These are phyloP conservation scores for Julus scandinavius DNA, from an alignment of 2,888 invertebrate genomes.

Conservation along the genomic window DNA sequence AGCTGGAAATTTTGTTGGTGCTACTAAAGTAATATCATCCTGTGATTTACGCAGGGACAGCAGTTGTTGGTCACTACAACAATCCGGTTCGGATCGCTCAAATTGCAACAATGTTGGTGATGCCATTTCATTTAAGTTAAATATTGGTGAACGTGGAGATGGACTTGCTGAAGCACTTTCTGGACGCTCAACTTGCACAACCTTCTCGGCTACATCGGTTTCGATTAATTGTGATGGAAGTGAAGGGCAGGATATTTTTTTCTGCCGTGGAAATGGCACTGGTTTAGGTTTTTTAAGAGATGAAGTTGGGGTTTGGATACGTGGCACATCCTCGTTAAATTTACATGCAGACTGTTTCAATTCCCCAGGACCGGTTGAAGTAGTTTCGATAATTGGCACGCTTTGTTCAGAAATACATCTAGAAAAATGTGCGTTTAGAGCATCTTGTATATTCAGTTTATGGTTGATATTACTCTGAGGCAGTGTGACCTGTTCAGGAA, in stretches of 20 bases:
- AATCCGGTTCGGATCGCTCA: not conserved
- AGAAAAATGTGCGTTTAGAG: not conserved
- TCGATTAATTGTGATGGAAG: not conserved
- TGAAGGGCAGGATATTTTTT: not conserved
- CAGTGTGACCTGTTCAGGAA: not conserved
- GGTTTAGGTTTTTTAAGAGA: not conserved
- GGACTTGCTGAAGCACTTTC: not conserved
- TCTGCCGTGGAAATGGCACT: constrained; percentile 1
- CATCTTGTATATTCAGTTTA: not conserved
- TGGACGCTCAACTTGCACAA: not conserved
- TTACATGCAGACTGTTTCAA: not conserved
- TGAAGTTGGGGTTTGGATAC: not conserved
- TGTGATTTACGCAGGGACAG: not conserved
- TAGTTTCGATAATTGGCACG: not conserved
- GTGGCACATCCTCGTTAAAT: not conserved
- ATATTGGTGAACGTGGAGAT: not conserved
- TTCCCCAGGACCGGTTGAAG: not conserved
- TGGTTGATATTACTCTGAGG: not conserved
- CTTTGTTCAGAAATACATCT: not conserved
- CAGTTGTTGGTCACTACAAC: not conserved
- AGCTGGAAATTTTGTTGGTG: not conserved
- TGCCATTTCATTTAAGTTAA: not conserved
- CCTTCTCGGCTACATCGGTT: not conserved
- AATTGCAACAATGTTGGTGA: not conserved
- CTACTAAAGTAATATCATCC: not conserved